Evolutionary conservation across 2,888 invertebrate species (phyloP), one percentile per base, ranked within the genome.

Genomic region (Venustoraphidia nigricollis): DNA sequence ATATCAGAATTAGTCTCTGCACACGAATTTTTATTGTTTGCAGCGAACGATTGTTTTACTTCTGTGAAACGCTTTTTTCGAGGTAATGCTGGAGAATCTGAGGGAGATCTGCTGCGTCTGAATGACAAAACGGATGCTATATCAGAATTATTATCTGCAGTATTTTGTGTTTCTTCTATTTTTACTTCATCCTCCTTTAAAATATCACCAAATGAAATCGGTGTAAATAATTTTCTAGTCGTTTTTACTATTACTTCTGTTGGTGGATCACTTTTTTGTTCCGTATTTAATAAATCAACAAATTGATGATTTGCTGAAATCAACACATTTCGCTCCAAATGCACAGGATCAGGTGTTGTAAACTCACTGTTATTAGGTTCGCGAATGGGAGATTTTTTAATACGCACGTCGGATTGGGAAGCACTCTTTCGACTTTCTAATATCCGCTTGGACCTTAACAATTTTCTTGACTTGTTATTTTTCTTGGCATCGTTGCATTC

Each of bases 191-290:
- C 71, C 58, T 47, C 73, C 73, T 57, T 65, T 66, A 1, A 69
- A 65, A 36, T 67, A 60, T 34, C 67, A 62, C 41, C 68, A 70
- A 59, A 75, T 72, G 0, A 74, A 5, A 83, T 75, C 0, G 86
- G 82, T 0, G 84, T 83, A 53, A 87, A 87, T 55, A 87, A 76
- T 67, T 84, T 86, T 47, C 85, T 73, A 40, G 83, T 86, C 0
- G 87, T 88, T 64, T 83, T 86, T 0, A 87, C 83, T 53, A 87
- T 83, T 1, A 87, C 75, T 60, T 82, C 84, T 41, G 65, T 61
- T 1, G 71, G 62, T 11, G 64, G 60, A 36, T 61, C 62, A 37
- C 52, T 41, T 14, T n/a, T 36, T 14, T 45, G 5, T 41, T 56
- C 53, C 6, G 27, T 27, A 34, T 50, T 48, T 39, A 46, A 51